phyloP scores from a whole-genome alignment of 2,113 vertebrate genomes.

The Chitala chitala region DNA sequence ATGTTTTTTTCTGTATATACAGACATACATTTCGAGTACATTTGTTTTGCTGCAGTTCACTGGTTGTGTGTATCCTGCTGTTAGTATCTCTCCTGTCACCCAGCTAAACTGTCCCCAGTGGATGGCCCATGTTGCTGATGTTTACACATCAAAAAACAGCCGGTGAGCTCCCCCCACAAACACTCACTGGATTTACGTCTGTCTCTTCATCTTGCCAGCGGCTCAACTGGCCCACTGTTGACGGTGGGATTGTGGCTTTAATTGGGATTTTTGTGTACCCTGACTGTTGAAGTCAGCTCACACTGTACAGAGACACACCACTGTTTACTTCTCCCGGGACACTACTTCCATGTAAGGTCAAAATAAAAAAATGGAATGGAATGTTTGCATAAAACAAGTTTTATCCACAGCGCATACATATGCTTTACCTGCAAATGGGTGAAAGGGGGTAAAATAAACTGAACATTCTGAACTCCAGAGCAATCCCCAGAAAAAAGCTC shows the following conservation, averaged over 20 bases:
- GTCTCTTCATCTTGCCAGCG: background rate
- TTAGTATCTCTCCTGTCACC: too few relatives aligned
- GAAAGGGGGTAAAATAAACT: too few relatives aligned
- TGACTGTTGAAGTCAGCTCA: background rate
- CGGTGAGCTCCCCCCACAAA: background rate
- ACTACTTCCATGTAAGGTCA: background rate
- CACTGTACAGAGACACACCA: background rate
- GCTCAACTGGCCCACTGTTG: background rate
- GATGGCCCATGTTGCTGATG: background rate
- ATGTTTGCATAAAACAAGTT: background rate
- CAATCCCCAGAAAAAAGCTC: too few relatives aligned
- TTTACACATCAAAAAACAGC: background rate
- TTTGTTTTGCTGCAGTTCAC: too few relatives aligned
- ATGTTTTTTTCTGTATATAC: too few relatives aligned
- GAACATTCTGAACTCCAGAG: too few relatives aligned
- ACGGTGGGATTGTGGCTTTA: background rate
- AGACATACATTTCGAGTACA: too few relatives aligned
- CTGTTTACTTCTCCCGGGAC: background rate
- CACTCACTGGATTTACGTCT: background rate
- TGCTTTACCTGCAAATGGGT: too few relatives aligned
- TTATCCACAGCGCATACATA: too few relatives aligned
- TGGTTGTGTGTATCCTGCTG: too few relatives aligned
- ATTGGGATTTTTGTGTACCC: background rate
- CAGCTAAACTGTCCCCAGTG: too few relatives aligned
- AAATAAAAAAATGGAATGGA: background rate